A percentile compares a stretch with the other conserved stretches of the same genome.
phyloP scores from a whole-genome alignment of 2,113 vertebrate genomes.

The Danionella cerebrum region DNA sequence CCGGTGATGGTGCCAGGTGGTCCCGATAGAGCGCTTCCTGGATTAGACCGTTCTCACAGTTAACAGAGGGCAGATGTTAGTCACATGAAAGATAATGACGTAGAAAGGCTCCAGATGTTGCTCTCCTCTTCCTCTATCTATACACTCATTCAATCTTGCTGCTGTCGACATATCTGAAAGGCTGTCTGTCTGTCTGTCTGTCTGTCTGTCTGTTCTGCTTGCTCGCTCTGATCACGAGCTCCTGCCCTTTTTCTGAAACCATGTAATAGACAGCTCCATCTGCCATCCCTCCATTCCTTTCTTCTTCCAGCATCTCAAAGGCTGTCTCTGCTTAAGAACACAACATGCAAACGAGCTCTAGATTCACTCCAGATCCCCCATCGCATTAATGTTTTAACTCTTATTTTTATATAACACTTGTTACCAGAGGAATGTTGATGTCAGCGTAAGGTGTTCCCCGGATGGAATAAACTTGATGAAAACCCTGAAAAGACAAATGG shows the following conservation, averaged over 20 bases:
- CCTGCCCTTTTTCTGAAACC: slow-evolving; percentile 17
- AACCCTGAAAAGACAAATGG: no score
- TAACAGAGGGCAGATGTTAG: no score
- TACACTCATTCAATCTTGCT: slow-evolving; percentile 4
- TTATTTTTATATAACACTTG: no score
- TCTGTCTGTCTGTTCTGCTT: slow-evolving; percentile 13
- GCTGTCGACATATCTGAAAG: background rate
- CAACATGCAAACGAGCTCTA: slow-evolving; percentile 13
- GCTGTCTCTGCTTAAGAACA: slow-evolving; percentile 22
- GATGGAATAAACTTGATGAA: no score
- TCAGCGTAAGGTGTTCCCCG: no score
- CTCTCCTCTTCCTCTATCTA: background rate
- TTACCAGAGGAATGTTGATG: no score
- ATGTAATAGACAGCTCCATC: background rate
- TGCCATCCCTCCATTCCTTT: background rate
- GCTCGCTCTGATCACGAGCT: background rate
- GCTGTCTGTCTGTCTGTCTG: background rate
- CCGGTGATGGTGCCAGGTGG: no score
- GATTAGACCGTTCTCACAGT: no score
- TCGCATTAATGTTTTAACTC: slow-evolving; percentile 15
- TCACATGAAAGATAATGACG: no score
- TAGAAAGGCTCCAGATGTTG: background rate
- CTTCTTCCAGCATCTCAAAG: slow-evolving; percentile 12
- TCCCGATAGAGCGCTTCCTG: no score
- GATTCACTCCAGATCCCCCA: slow-evolving; percentile 16